Evolutionary conservation across 2,888 invertebrate species (phyloP), one percentile per base, ranked within the genome.

Genomic region (Ptilodon capucinus): DNA sequence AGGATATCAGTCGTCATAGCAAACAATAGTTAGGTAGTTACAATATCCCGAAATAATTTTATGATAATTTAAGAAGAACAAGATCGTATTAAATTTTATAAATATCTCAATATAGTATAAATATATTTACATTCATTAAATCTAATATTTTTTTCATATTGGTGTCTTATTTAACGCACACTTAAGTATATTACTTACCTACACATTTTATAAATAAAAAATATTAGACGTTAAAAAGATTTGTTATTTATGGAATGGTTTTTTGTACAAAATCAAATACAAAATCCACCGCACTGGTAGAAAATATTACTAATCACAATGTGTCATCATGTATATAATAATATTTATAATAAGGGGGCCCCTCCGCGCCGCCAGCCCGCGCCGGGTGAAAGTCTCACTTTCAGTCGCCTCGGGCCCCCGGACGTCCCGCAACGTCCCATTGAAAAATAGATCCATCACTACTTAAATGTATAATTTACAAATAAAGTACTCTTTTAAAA

Each of bases 31-130:
- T n/a, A n/a, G n/a, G n/a, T n/a, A n/a, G n/a, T n/a, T n/a, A 82
- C 65, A 68, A 75, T 80, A 76, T 79, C 71, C 75, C 71, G 77
- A 86, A 86, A 86, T 78, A 78, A 80, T 68, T 76, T 76, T 75
- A 86, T 77, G 76, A 84, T 84, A 84, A 81, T 77, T 82, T 86
- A 83, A 86, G 84, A 89, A 89, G 89, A 89, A 87, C 87, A 87
- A 88, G 86, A 88, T 82, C 82, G 82, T 89, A 87, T 85, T 89
- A 85, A 89, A 85, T 86, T 87, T 88, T 87, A 90, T 89, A 89
- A 89, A 90, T 90, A 90, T 90, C 82, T 90, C 86, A 86, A 84
- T 89, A 86, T 81, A 84, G 76, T 87, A 89, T 90, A 91, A 91
- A 90, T 91, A 90, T 91, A 91, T 91, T 87, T 91, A 91, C 91